Conservation (phyloP, 2,888 invertebrate genomes). For the Rhyacophila evoluta region DNA sequence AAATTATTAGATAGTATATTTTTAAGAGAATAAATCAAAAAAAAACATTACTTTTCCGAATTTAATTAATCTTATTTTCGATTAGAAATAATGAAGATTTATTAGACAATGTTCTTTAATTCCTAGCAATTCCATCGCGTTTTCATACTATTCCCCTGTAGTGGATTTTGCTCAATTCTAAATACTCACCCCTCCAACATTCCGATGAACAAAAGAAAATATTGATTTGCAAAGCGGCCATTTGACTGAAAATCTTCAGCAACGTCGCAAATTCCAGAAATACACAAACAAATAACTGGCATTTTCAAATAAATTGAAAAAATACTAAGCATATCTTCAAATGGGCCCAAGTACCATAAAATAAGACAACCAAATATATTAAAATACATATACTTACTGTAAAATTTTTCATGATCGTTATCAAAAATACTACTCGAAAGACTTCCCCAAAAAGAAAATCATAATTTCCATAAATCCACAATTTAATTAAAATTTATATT, state of each 20-base stretch:
- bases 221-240: not conserved
- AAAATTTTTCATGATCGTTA: too few relatives aligned
- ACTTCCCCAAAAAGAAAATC: too few relatives aligned
- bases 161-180: not conserved
- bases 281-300: not conserved
- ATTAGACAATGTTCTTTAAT: conserved; percentile 31
- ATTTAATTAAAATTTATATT: too few relatives aligned
- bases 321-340: not conserved
- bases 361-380: too few relatives aligned
- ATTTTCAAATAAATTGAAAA: conserved; percentile 2
- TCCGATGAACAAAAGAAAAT: not conserved
- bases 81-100: conserved; percentile 26
- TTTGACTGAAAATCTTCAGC: not conserved
- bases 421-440: too few relatives aligned
- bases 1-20: too few relatives aligned
- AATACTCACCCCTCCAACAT: not conserved
- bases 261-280: not conserved
- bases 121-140: conserved; percentile 1
- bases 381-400: too few relatives aligned
- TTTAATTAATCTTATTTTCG: conserved; percentile 23
- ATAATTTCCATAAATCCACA: too few relatives aligned
- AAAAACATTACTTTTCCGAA: not conserved
- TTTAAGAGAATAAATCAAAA: not conserved
- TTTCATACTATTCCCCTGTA: not conserved
- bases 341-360: not conserved